Evolutionary conservation across 1,140 invertebrate species (phyloP).

Genomic region (Ylistrum balloti): DNA sequence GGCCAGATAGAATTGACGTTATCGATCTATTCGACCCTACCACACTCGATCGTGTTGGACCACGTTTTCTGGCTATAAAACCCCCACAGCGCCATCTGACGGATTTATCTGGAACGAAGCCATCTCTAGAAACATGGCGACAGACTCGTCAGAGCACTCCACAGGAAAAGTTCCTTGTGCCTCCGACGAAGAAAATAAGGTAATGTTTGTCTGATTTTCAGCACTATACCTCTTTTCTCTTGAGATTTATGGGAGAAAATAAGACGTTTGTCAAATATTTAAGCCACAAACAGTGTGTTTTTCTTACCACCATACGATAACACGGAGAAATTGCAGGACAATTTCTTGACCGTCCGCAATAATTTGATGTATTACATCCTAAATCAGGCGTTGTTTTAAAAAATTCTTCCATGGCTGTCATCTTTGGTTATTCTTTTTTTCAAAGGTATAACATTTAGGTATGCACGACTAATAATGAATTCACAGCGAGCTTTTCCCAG

Average conservation of each 20-base stretch:
- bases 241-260: not conserved
- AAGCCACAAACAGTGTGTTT: not conserved
- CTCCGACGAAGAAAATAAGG: not conserved
- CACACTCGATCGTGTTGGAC: not conserved
- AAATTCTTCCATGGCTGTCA: not conserved
- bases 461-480: not conserved
- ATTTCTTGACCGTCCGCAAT: not conserved
- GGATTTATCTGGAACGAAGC: constrained; percentile 24
- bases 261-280: not conserved
- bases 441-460: not conserved
- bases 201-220: not conserved
- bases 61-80: constrained; percentile 24
- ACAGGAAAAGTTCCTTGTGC: constrained; percentile 22
- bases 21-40: not conserved
- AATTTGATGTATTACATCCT: not conserved
- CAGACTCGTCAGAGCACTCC: not conserved
- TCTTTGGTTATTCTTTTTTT: not conserved
- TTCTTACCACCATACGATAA: not conserved
- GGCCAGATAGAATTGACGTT: constrained; percentile 25
- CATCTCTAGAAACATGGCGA: constrained; percentile 22
- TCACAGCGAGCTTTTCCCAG: not conserved
- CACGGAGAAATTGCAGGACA: not conserved
- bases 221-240: not conserved
- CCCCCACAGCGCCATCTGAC: not conserved
- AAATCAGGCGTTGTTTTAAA: not conserved